These are phyloP conservation scores for Agonopterix heracliana DNA, from an alignment of 2,888 invertebrate species.

Conservation along the genomic window DNA sequence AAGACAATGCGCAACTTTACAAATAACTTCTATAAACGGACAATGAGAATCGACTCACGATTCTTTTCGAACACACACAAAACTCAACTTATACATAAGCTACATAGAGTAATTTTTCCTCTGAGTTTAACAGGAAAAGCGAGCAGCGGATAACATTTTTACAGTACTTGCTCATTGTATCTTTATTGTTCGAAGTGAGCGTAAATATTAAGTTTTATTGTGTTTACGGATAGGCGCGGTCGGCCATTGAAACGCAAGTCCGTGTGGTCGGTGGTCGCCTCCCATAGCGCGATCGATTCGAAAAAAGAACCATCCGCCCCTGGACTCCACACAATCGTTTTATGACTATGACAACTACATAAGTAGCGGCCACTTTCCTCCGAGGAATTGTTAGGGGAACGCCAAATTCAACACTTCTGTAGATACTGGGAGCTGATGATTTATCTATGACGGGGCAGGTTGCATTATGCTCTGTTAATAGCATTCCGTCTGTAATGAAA, in stretches of 20 bases:
- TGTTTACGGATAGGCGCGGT: conserved; percentile 65
- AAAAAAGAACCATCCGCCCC: conserved; percentile 51
- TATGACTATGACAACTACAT: conserved; percentile 60
- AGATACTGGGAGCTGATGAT: conserved; percentile 45
- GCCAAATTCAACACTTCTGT: conserved; percentile 65
- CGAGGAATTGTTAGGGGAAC: conserved; percentile 48
- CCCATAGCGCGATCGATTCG: conserved; percentile 46
- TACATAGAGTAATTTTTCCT: conserved; percentile 20
- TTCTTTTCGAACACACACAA: conserved; percentile 7
- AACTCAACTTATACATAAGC: conserved; percentile 17
- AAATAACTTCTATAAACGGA: conserved; percentile 54
- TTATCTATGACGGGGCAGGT: conserved; percentile 59
- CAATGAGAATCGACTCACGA: conserved; percentile 32
- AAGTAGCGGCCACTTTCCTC: conserved; percentile 38
- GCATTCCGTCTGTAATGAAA: conserved; percentile 32
- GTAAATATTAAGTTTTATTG: conserved; percentile 72
- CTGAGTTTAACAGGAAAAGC: conserved; percentile 21
- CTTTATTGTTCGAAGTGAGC: conserved; percentile 62
- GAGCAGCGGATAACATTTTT: conserved; percentile 41
- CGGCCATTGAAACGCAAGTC: conserved; percentile 36
- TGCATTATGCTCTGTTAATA: conserved; percentile 27
- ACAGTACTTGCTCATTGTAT: conserved; percentile 63
- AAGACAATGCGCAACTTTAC: conserved; percentile 63
- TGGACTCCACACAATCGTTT: conserved; percentile 35
- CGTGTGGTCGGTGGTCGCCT: conserved; percentile 73